Conservation (phyloP, 2,888 invertebrate species). For the Eupithecia subumbrata region DNA sequence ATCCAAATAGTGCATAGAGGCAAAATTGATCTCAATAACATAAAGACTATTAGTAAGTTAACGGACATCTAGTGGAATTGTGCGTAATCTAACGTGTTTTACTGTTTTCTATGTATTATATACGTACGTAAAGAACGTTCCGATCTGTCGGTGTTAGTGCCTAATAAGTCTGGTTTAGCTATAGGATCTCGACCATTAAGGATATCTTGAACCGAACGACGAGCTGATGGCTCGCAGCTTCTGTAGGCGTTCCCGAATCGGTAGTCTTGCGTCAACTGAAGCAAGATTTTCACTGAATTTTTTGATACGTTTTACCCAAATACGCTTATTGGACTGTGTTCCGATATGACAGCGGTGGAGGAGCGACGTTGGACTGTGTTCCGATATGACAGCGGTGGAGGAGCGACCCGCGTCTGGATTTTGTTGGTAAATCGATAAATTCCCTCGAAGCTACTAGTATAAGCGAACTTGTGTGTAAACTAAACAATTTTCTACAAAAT, state of each 20-base stretch:
- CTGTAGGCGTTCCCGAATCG: conserved; percentile 52
- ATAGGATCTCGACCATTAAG: conserved; percentile 63
- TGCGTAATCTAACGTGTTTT: conserved; percentile 74
- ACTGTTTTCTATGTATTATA: conserved; percentile 80
- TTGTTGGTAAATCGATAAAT: conserved; percentile 50
- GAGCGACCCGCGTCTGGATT: conserved; percentile 39
- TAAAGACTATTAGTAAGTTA: conserved; percentile 74
- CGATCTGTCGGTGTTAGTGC: conserved; percentile 77
- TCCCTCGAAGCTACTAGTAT: conserved; percentile 70
- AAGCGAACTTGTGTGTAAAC: conserved; percentile 77
- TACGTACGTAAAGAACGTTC: conserved; percentile 63
- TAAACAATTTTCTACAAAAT: conserved; percentile 78
- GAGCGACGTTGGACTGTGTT: conserved; percentile 37
- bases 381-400: conserved; percentile 31
- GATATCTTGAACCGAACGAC: conserved; percentile 71
- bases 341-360: conserved; percentile 31
- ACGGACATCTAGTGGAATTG: conserved; percentile 81
- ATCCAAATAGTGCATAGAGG: conserved; percentile 72
- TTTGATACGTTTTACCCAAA: conserved; percentile 45
- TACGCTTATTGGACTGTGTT: conserved; percentile 37
- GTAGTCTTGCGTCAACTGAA: conserved; percentile 57
- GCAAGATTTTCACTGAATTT: conserved; percentile 69
- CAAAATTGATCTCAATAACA: conserved; percentile 82
- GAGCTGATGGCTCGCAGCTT: conserved; percentile 60
- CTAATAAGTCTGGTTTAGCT: conserved; percentile 78